These are phyloP conservation scores for Ardeotis arabs DNA, from an alignment of 2,113 vertebrate genomes.

Conservation along the genomic window DNA sequence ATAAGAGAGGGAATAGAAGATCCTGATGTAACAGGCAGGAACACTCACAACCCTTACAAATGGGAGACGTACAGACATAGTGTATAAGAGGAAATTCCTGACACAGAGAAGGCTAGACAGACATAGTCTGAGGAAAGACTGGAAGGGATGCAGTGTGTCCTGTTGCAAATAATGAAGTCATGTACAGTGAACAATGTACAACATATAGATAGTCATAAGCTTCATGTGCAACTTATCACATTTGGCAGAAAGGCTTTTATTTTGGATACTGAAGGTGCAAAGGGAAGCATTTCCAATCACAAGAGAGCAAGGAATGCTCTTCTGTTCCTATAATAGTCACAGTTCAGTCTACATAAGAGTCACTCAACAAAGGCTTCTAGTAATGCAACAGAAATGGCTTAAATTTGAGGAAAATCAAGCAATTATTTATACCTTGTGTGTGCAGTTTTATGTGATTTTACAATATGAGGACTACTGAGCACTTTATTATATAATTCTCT, in stretches of 20 bases:
- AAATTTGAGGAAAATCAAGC: neutral
- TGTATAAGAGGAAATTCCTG: neutral
- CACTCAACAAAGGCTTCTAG: neutral
- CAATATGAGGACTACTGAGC: neutral
- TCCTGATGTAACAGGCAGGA: neutral
- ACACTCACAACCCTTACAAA: neutral
- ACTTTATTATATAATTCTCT: neutral
- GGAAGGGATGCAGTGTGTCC: neutral
- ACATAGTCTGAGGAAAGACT: neutral
- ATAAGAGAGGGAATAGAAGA: neutral
- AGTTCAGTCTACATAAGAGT: neutral
- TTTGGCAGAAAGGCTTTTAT: neutral
- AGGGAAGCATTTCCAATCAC: neutral
- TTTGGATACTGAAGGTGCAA: neutral
- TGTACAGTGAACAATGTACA: neutral
- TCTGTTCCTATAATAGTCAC: neutral
- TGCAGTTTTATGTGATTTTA: neutral
- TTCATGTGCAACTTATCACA: neutral
- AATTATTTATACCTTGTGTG: neutral
- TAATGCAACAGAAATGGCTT: neutral
- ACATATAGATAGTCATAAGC: neutral
- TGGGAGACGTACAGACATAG: neutral
- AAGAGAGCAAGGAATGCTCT: neutral
- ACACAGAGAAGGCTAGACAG: neutral
- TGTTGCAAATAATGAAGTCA: neutral